Base-by-base conservation (phyloP, 2,113 vertebrate species). In the Myiozetetes cayanensis region DNA sequence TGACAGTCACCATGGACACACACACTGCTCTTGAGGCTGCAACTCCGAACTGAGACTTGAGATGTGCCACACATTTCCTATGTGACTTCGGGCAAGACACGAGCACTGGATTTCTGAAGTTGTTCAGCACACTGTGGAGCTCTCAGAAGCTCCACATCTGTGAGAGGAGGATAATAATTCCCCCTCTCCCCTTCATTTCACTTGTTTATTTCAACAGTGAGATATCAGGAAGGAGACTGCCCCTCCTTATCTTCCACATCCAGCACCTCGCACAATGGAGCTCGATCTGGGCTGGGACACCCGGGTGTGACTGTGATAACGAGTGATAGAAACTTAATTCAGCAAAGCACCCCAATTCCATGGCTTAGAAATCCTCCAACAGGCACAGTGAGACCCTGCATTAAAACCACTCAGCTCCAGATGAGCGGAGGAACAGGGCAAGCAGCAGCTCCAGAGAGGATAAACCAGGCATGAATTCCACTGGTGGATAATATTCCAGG, bases 151-250 rank as follows among this genome's bases (percentile, higher is more conserved):
- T 85, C 91, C 83, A 68, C 61, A 16, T 85, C 83, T 96, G 90
- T 12, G 30, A 89, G 71, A 53, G 16, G 14, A 75, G 93, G 90
- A 90, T 72, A 96, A 77, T 73, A 49, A 92, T 91, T n/a, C 18
- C 10, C 46, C 28, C 79, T 95, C 80, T 92, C 41, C 22, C 68
- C 73, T 94, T 84, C 89, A 88, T 87, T 86, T 88, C 83, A 53
- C 80, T 86, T 96, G 92, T 94, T 95, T 96, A 74, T 92, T 95
- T 95, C 84, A 92, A 82, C 4, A 0, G 83, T 72, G 61, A 94
- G 88, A 93, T 87, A 94, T 78, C 67, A 61, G 76, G 76, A 55
- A 52, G 1, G 4, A 37, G 53, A 28, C 80, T 90, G 76, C 62
- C 72, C 65, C 63, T 81, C 83, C 83, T 93, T 97, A 97, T 96